A percentile compares a stretch with the other conserved stretches of the same genome.
Conservation (phyloP, 2,888 invertebrate species). For the Cryptocephalus primarius region DNA sequence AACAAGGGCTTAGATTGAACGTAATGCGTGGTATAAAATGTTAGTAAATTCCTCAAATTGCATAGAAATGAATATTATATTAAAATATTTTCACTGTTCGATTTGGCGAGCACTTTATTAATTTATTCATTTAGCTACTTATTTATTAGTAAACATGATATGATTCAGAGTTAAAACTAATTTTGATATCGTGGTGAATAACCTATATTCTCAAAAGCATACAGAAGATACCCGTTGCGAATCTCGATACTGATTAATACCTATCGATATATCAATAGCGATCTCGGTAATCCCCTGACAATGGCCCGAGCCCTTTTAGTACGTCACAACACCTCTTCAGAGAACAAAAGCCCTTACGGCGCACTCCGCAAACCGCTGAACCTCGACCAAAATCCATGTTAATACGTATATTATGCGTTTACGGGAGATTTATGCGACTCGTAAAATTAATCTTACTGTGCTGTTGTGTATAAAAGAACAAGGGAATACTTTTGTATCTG, state of each 20-base stretch:
- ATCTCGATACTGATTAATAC: conserved; percentile 16
- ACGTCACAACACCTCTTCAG: conserved; percentile 35
- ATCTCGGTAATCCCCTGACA: conserved; percentile 27
- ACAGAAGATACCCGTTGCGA: neutral
- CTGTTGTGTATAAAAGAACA: conserved; percentile 7
- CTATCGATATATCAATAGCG: conserved; percentile 29
- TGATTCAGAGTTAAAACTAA: too few relatives aligned
- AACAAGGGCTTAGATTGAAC: too few relatives aligned
- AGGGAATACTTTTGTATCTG: conserved; percentile 1
- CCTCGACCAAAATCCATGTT: conserved; percentile 31
- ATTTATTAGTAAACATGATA: too few relatives aligned
- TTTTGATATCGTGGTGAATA: too few relatives aligned
- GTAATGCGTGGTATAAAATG: too few relatives aligned
- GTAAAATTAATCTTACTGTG: conserved; percentile 21
- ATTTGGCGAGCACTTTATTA: too few relatives aligned
- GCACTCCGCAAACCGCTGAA: conserved; percentile 29
- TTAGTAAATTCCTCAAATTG: too few relatives aligned
- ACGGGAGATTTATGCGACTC: conserved; percentile 29
- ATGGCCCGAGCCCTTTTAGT: conserved; percentile 24
- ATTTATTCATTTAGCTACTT: too few relatives aligned
- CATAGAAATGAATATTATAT: too few relatives aligned
- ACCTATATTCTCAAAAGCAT: too few relatives aligned
- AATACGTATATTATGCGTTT: conserved; percentile 29
- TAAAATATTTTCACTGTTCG: too few relatives aligned
- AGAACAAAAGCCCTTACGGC: conserved; percentile 27